These are phyloP conservation scores for Dolomedes plantarius DNA, from an alignment of 2,888 invertebrate species.

Conservation along the genomic window DNA sequence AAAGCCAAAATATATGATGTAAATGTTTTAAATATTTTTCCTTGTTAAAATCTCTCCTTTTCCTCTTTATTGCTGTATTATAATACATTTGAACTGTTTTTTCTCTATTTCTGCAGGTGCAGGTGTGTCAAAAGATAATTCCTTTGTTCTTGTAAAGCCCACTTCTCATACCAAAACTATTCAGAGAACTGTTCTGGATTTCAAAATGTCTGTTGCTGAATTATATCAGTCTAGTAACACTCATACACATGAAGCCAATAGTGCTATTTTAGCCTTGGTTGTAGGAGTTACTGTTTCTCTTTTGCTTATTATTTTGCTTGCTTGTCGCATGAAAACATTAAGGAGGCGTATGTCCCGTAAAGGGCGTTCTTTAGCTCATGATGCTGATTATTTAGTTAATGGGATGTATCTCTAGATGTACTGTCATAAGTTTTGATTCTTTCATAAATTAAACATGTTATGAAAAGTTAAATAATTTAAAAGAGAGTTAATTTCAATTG, in stretches of 20 bases:
- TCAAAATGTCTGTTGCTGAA: constrained; percentile 63
- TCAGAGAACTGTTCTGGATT: constrained; percentile 56
- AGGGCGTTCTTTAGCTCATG: constrained; percentile 79
- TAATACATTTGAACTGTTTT: too few species aligned
- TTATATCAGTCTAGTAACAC: constrained; percentile 64
- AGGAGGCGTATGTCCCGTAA: constrained; percentile 83
- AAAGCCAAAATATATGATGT: too few species aligned
- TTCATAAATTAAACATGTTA: too few species aligned
- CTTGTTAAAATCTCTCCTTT: too few species aligned
- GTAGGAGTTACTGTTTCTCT: constrained; percentile 87
- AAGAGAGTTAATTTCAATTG: too few species aligned
- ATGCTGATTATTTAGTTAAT: constrained; percentile 97
- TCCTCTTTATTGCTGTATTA: too few species aligned
- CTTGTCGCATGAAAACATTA: constrained; percentile 88
- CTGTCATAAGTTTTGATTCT: too few species aligned
- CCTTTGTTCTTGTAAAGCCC: constrained; percentile 27
- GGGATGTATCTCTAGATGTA: constrained; percentile 96
- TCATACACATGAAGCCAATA: constrained; percentile 72
- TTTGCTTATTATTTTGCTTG: constrained; percentile 87
- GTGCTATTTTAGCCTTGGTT: constrained; percentile 83
- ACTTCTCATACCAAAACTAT: constrained; percentile 2
- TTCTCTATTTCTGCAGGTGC: constrained; percentile 13
- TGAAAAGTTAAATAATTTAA: too few species aligned
- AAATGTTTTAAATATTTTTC: too few species aligned
- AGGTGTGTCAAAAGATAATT: not conserved